Conservation (phyloP, 2,888 invertebrate species). For the Adelognathus sp. region DNA sequence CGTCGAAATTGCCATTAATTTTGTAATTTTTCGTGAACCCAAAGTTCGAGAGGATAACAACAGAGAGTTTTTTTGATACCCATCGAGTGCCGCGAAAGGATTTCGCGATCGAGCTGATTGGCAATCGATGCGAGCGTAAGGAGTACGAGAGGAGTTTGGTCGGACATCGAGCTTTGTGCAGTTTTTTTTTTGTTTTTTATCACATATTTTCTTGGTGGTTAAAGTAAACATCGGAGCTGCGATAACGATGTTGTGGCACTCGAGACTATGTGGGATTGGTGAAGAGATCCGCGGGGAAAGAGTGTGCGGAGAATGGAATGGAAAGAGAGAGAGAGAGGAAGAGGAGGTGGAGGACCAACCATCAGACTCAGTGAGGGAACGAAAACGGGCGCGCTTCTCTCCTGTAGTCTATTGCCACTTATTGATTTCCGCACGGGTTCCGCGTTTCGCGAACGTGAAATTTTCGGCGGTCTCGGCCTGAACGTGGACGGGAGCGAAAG, state of each 20-base stretch:
- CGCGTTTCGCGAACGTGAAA: constrained; percentile 67
- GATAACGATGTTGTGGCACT: neutral
- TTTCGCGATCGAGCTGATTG: neutral
- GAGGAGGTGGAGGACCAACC: constrained; percentile 43
- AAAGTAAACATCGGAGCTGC: neutral
- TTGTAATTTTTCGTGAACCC: neutral
- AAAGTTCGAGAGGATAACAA: neutral
- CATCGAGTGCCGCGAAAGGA: neutral
- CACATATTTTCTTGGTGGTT: neutral
- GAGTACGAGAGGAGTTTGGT: neutral
- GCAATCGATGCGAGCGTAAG: neutral
- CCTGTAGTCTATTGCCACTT: constrained; percentile 72
- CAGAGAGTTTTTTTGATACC: neutral
- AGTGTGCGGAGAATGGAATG: constrained; percentile 11
- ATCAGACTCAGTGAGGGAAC: constrained; percentile 51
- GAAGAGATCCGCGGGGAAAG: too few relatives aligned
- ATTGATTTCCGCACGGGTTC: constrained; percentile 73
- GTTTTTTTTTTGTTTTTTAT: neutral
- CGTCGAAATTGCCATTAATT: neutral
- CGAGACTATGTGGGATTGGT: neutral
- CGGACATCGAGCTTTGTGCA: neutral
- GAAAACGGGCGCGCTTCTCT: constrained; percentile 57
- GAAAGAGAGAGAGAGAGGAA: too few relatives aligned
- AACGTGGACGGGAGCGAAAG: constrained; percentile 18
- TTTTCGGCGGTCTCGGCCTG: constrained; percentile 47